Base-by-base conservation (phyloP, 2,113 vertebrate genomes). In the Grammomys dolichurus region DNA sequence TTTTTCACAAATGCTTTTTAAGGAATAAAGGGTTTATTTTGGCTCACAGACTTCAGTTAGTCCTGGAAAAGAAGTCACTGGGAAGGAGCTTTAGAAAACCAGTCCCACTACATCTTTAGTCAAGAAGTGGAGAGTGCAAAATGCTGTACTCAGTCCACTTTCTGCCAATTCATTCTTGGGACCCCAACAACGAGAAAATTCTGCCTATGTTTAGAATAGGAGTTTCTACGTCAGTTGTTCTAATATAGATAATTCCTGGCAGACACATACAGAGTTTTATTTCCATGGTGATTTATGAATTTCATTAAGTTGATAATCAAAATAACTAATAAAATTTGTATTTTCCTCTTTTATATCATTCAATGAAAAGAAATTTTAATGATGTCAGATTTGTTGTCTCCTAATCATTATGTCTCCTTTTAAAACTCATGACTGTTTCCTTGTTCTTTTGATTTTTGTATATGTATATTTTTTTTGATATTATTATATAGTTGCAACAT, bases 61-160 rank as follows among this genome's bases (percentile, higher is more conserved):
- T 65, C 40, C 14, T 33, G 7, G 16, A 10, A 48, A 46, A 40
- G 17, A 33, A 80, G 40, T 33, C 40, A 48, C 60, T 65, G 43
- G 48, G 28, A 26, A 46, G 28, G 16, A 67, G 7, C 60, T 48
- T 33, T 5, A 67, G 8, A 9, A 17, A 19, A 31, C 43, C 26
- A 67, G 1, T 65, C 24, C 4, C 28, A 13, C 26, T 46, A 16
- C 10, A 28, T 48, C 60, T 48, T 67, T 19, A 33, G 12, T 22
- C 28, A 48, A 99, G 95, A 28, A 85, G 82, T 17, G 40, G 14
- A 65, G 14, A 65, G 40, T 43, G 24, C 7, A 48, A 8, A 67
- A 13, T 67, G 40, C 60, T 46, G 16, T 48, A 19, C 60, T 65
- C 26, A 20, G 40, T 24, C 28, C 0, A 40, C n/a, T 63, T 84